A percentile compares a stretch with the other conserved stretches of the same genome.
Evolutionary conservation across 2,888 invertebrate genomes (phyloP).

Genomic region (Tanytarsus gracilentus): DNA sequence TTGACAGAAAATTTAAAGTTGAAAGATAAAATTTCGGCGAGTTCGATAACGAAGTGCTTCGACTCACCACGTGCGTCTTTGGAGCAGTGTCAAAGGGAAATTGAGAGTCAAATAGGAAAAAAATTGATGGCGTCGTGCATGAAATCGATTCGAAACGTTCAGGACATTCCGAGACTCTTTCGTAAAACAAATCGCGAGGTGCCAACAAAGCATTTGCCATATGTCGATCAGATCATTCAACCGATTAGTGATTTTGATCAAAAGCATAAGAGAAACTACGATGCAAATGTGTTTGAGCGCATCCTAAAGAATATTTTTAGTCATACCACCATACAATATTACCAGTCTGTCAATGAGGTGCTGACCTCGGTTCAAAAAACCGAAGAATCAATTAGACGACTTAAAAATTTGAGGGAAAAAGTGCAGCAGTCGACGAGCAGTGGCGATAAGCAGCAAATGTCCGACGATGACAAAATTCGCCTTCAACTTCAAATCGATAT

Average conservation of each 20-base stretch:
- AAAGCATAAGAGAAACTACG: slow-evolving; percentile 42
- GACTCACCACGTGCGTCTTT: slow-evolving; percentile 22
- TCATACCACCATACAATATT: slow-evolving; percentile 50
- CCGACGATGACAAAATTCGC: slow-evolving; percentile 91
- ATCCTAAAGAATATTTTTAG: slow-evolving; percentile 44
- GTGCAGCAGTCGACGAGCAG: slow-evolving; percentile 37
- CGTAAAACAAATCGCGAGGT: slow-evolving; percentile 83
- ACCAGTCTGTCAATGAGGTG: slow-evolving; percentile 72
- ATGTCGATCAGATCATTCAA: slow-evolving; percentile 59
- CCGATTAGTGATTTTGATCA: slow-evolving; percentile 52
- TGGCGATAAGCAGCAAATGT: slow-evolving; percentile 46
- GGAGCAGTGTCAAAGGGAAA: slow-evolving; percentile 33
- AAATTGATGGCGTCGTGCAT: slow-evolving; percentile 45
- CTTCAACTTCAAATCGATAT: slow-evolving; percentile 84
- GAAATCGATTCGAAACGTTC: slow-evolving; percentile 67
- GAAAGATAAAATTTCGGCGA: not conserved
- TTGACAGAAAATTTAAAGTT: slow-evolving; percentile 6
- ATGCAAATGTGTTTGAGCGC: slow-evolving; percentile 38
- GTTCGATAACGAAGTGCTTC: slow-evolving; percentile 29
- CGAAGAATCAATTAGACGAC: slow-evolving; percentile 82
- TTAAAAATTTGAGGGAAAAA: slow-evolving; percentile 73
- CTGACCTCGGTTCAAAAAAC: slow-evolving; percentile 89
- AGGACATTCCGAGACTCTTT: slow-evolving; percentile 87
- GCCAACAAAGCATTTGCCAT: slow-evolving; percentile 70
- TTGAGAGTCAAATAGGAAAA: slow-evolving; percentile 41